These are phyloP conservation scores for Xiphias gladius DNA, from an alignment of 2,113 vertebrate species.

Conservation along the genomic window DNA sequence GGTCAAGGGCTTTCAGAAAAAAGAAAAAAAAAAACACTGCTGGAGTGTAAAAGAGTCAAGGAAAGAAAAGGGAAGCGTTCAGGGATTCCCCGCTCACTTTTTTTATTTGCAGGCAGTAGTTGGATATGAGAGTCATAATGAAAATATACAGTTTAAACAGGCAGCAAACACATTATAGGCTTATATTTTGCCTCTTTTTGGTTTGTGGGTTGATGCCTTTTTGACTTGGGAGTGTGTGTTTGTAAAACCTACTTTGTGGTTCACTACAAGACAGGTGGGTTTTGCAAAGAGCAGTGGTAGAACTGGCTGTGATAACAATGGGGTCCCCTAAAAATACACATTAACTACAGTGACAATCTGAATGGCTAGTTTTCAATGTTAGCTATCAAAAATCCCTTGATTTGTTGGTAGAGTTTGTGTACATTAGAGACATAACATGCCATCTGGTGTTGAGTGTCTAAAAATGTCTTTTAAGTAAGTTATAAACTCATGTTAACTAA, in stretches of 20 bases:
- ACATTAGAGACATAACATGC: background rate
- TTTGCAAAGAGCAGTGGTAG: conserved; percentile 3
- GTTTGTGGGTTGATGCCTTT: background rate
- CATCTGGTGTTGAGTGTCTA: too few species aligned
- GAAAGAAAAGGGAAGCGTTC: conserved; percentile 2
- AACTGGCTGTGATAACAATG: background rate
- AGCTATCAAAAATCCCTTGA: background rate
- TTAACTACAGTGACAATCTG: background rate
- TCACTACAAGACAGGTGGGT: background rate
- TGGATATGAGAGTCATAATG: background rate
- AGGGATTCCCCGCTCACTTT: conserved; percentile 32
- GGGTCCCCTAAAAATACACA: background rate
- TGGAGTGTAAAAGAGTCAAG: background rate
- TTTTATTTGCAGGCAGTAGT: background rate
- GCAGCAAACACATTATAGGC: background rate
- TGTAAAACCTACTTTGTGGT: background rate
- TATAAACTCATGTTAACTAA: background rate
- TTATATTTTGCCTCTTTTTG: background rate
- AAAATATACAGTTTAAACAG: background rate
- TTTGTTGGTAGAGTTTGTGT: background rate
- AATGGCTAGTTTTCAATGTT: background rate
- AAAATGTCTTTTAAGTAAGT: background rate
- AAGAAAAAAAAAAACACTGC: background rate
- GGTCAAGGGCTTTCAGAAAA: background rate
- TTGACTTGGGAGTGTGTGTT: background rate